Evolutionary conservation across 53 echinoderm and acorn worm genomes (phyloP).

Genomic region (Hippasteria phrygiana): DNA sequence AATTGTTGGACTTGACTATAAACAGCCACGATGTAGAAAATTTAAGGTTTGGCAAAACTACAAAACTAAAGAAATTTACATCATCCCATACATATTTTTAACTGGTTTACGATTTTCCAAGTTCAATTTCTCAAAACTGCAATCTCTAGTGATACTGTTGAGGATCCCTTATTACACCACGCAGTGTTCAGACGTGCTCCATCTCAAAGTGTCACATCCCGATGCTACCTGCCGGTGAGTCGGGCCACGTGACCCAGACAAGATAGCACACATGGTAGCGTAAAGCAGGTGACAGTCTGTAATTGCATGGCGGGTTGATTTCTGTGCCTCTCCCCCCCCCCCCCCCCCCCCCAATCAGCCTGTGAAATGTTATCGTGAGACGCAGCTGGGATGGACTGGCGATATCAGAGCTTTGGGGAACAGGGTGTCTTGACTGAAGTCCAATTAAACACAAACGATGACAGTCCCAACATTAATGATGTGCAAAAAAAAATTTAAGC

Average conservation of each 20-base stretch:
- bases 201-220: not conserved
- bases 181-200: not conserved
- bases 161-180: not conserved
- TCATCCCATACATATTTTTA: no score
- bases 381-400: not conserved
- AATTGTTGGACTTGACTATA: no score
- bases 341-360: not conserved
- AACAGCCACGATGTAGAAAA: no score
- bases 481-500: no score
- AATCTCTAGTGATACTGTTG: not conserved
- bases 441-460: no score
- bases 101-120: no score
- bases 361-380: conserved; percentile 16
- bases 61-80: no score
- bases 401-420: not conserved
- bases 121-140: not conserved
- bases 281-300: conserved; percentile 43
- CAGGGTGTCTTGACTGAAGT: not conserved
- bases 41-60: no score
- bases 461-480: no score
- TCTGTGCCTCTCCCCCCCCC: not conserved
- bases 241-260: conserved; percentile 4
- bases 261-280: conserved; percentile 1
- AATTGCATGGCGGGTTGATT: conserved; percentile 15
- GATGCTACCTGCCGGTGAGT: not conserved